Conservation (phyloP, 1,140 invertebrate species). For the Aricia agestis region DNA sequence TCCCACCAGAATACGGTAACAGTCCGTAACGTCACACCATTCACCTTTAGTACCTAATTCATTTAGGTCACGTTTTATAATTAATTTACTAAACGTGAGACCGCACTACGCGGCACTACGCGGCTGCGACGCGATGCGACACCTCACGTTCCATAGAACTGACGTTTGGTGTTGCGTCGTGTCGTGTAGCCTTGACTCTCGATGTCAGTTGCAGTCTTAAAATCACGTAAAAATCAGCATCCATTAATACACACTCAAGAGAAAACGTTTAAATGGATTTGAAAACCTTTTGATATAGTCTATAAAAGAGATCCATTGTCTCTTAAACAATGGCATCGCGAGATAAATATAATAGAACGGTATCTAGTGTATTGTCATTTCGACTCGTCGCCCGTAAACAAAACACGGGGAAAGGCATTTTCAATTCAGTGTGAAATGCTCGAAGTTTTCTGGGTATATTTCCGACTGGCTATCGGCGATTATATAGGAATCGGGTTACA, state of each 20-base stretch:
- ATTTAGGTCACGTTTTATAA: neutral
- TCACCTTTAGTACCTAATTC: neutral
- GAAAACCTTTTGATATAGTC: neutral
- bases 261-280: neutral
- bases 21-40: neutral
- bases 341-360: neutral
- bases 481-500: conserved; percentile 7
- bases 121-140: no score
- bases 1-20: neutral
- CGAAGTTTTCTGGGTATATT: neutral
- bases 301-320: neutral
- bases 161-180: no score
- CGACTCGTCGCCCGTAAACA: neutral
- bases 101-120: no score
- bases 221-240: neutral
- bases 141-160: no score
- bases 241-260: neutral
- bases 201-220: neutral
- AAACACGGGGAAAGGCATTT: neutral
- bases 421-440: conserved; percentile 4
- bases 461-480: conserved; percentile 21
- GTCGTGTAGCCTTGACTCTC: no score
- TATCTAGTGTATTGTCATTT: conserved; percentile 1
- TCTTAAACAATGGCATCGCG: neutral
- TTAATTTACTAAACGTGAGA: neutral